These are phyloP conservation scores for Opisthocomus hoazin DNA, from an alignment of 2,113 vertebrate genomes.

Conservation along the genomic window DNA sequence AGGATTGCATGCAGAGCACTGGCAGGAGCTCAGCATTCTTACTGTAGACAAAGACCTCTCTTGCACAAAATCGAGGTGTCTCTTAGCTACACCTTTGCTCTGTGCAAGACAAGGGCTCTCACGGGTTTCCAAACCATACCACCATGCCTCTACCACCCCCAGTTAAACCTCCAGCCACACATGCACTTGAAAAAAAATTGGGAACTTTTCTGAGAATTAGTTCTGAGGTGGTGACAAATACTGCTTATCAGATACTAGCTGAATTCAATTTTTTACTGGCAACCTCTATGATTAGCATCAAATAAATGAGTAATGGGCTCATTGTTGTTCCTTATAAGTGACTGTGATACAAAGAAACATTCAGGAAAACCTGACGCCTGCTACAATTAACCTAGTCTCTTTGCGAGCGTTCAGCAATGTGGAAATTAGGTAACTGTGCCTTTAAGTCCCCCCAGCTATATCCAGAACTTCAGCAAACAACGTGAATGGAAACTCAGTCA, in stretches of 20 bases:
- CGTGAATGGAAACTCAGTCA: background rate
- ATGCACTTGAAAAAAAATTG: background rate
- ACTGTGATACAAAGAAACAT: background rate
- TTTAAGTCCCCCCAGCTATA: background rate
- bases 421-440: background rate
- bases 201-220: background rate
- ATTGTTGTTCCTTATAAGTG: background rate
- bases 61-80: rapidly evolving
- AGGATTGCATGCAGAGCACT: background rate
- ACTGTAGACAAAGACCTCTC: background rate
- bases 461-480: background rate
- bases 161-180: background rate
- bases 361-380: background rate
- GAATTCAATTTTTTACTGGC: background rate
- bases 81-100: background rate
- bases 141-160: background rate
- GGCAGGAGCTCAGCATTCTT: background rate
- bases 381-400: background rate
- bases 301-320: background rate
- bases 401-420: background rate
- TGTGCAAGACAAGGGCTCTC: background rate
- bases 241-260: background rate
- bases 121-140: background rate
- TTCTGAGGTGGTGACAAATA: background rate
- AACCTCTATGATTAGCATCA: background rate